Evolutionary conservation across 2,797 vertebrate species (phyloP).

Genomic region (Clarias platycephalus): DNA sequence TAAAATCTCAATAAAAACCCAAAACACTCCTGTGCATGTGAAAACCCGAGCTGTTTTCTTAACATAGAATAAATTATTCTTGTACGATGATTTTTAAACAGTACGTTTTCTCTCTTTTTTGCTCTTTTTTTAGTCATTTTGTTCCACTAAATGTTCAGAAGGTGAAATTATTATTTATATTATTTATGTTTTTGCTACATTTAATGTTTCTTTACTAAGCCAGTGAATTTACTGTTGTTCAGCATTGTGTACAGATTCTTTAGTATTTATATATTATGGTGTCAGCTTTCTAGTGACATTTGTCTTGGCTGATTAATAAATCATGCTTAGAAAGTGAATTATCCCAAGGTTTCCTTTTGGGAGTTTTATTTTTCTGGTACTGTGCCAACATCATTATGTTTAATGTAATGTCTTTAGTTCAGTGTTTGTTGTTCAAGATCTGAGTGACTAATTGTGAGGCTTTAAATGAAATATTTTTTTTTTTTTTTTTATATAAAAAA

Average conservation of each 20-base stretch:
- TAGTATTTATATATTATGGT: constrained; percentile 4
- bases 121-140: neutral
- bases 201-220: neutral
- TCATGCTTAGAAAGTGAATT: neutral
- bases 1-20: neutral
- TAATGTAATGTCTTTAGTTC: neutral
- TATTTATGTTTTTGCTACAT: neutral
- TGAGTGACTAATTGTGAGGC: neutral
- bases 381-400: neutral
- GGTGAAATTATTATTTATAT: neutral
- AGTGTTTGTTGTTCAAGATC: neutral
- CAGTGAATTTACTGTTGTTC: constrained; percentile 18
- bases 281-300: neutral
- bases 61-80: constrained; percentile 13
- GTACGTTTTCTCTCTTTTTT: neutral
- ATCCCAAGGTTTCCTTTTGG: neutral
- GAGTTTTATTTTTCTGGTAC: neutral
- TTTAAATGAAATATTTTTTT: neutral
- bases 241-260: constrained; percentile 17
- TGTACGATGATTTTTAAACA: neutral
- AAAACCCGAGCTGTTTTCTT: constrained; percentile 12
- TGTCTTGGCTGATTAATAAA: constrained; percentile 27
- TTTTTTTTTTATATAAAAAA: too few relatives aligned
- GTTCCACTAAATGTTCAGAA: neutral
- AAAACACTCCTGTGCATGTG: constrained; percentile 2